Evolutionary conservation across 2,113 vertebrate genomes (phyloP), one percentile per base, ranked within the genome.

Genomic region (Cygnus buccinator): DNA sequence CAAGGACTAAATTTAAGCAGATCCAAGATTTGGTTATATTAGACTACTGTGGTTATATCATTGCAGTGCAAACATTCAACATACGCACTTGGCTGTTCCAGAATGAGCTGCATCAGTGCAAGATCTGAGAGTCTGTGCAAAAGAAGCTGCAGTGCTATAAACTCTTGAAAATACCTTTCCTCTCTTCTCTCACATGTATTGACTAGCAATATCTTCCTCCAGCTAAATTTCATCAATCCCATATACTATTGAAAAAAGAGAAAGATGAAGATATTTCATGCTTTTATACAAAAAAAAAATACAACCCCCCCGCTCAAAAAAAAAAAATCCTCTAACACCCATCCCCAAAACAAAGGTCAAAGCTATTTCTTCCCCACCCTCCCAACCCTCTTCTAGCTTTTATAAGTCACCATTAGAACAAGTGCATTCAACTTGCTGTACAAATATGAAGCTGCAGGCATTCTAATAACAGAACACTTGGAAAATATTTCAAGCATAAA

Each of bases 401-500:
- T 57, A 0, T 23, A 50, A 78, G 37, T 92, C 86, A 87, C 61
- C 37, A 66, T 43, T 73, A 70, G 79, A 95, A 84, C 86, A 95
- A 84, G 44, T 74, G 82, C 73, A 83, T 85, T 93, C 75, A 84
- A 75, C 62, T 91, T 79, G 81, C 75, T 89, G 88, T 97, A 97
- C 91, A 96, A 94, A 97, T 96, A 89, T 59, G 91, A 95, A 95
- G 96, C 86, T 90, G 73, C 87, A 91, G n/a, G 94, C 94, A 94
- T 96, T 96, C 70, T 92, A 96, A 90, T 94, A 95, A 96, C 94
- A 94, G 77, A 97, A 97, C 91, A 90, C 73, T 90, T 87, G 84
- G 75, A 95, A 98, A 96, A 96, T 96, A 95, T 89, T 94, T 96
- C 90, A 97, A 95, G 97, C 97, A 93, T 98, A 98, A 95, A 98